These are phyloP conservation scores for Hippocampus guttulatus DNA, from an alignment of 2,113 vertebrate species.

Conservation along the genomic window DNA sequence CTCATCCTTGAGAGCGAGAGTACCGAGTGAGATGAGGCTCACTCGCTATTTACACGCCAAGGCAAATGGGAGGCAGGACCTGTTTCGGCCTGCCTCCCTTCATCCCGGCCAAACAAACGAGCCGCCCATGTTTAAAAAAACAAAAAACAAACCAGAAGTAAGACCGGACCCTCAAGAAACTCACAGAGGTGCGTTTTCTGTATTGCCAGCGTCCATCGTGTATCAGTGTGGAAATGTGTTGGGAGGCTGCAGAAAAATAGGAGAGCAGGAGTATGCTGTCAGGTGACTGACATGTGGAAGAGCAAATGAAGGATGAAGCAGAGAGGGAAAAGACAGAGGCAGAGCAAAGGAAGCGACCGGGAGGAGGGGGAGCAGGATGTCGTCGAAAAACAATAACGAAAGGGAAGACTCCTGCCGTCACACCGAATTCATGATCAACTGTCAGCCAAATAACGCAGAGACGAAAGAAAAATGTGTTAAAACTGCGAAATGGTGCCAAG, in stretches of 20 bases:
- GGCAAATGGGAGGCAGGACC: constrained; percentile 48
- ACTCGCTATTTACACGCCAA: constrained; percentile 57
- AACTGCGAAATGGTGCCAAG: not conserved
- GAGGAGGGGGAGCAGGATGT: constrained; percentile 65
- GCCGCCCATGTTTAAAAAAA: constrained; percentile 23
- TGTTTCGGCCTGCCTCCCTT: constrained; percentile 7
- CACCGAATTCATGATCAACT: not conserved
- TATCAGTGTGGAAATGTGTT: constrained; percentile 23
- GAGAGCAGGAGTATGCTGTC: constrained; percentile 27
- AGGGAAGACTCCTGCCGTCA: constrained; percentile 5
- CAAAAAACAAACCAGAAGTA: not conserved
- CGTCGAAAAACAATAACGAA: constrained; percentile 52
- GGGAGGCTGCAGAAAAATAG: constrained; percentile 6
- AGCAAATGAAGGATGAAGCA: constrained; percentile 43
- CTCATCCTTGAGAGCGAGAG: constrained; percentile 63
- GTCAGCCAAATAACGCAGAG: constrained; percentile 2
- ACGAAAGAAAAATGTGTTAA: constrained; percentile 4
- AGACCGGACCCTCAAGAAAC: not conserved
- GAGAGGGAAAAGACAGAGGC: constrained; percentile 14
- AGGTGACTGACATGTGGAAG: constrained; percentile 61
- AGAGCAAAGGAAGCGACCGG: constrained; percentile 26
- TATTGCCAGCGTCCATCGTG: constrained; percentile 47
- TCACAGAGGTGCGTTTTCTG: not conserved
- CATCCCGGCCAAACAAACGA: constrained; percentile 37
- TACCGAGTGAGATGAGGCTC: constrained; percentile 53